Evolutionary conservation across 2,113 vertebrate species (phyloP), one percentile per base, ranked within the genome.

Genomic region (Reinhardtius hippoglossoides): DNA sequence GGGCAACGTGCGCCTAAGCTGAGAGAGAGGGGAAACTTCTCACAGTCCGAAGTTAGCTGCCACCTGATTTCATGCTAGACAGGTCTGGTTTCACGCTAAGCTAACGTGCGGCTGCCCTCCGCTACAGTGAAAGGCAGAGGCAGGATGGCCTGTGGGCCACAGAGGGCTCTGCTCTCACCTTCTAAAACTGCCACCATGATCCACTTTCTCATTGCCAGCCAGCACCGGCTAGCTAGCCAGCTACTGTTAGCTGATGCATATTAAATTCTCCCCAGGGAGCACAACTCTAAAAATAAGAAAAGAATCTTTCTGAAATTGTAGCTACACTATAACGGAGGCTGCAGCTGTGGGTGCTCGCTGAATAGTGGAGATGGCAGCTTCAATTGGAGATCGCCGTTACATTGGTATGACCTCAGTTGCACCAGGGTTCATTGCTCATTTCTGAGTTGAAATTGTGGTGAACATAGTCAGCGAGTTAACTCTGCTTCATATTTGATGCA

Each of bases 231-330:
- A 44, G 24, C 56, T 63, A 54, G 65, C 73, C 73, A 62, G 62
- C 80, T 91, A 81, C 89, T 83, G 69, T 84, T 84, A 78, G 82
- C 74, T 48, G 81, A 78, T 76, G 74, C 81, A 83, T 91, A 91
- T 93, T 88, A 83, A 87, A 91, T 92, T 93, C 82, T 89, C 89
- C 70, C 71, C 85, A 85, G 87, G 89, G 90, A 88, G 87, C 87
- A 82, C 77, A 74, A 74, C 60, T 87, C 91, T 93, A 93, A 93
- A 92, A 94, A 93, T 92, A 94, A 88, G 71, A 78, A 58, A 78
- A 87, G 72, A 83, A 84, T 90, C 86, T 56, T 8, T 84, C 83
- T 91, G 85, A 88, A 91, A 89, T 75, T 68, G 78, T 88, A 92
- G 77, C 78, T 80, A 35, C 74, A 48, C 81, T 88, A 71, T 80